phyloP scores from a whole-genome alignment of 2,888 invertebrate genomes.

The Zaprionus bogoriensis region DNA sequence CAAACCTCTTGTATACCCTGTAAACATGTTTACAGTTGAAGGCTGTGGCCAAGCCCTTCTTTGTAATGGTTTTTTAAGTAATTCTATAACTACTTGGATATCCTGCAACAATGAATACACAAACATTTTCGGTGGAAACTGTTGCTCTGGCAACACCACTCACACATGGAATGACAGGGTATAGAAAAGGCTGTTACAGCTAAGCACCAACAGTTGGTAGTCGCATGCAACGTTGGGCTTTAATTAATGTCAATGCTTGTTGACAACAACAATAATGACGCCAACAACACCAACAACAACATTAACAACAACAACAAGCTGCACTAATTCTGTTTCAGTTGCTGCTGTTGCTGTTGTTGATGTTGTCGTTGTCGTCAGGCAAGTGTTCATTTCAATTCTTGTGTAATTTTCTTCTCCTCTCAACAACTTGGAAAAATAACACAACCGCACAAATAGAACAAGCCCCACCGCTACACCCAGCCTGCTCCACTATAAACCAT shows the following conservation, averaged over 20 bases:
- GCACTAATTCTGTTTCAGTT: not conserved
- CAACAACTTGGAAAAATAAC: slow-evolving; percentile 9
- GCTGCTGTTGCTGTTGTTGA: slow-evolving; percentile 10
- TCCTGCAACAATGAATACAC: no score
- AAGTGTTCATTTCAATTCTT: slow-evolving; percentile 30
- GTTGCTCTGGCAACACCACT: slow-evolving; percentile 15
- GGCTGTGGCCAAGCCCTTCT: not conserved
- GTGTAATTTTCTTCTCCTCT: not conserved
- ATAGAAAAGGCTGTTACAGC: not conserved
- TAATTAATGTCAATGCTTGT: slow-evolving; percentile 74
- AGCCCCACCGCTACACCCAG: not conserved
- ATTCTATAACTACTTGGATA: not conserved
- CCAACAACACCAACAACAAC: slow-evolving; percentile 16
- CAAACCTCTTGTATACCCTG: slow-evolving; percentile 18
- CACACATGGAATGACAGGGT: slow-evolving; percentile 4
- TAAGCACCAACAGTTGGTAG: slow-evolving; percentile 37
- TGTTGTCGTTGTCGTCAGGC: slow-evolving; percentile 19
- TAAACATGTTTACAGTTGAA: not conserved
- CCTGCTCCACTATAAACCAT: no score
- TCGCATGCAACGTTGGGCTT: slow-evolving; percentile 66
- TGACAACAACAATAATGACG: slow-evolving; percentile 56
- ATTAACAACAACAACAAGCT: slow-evolving; percentile 1
- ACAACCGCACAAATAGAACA: not conserved
- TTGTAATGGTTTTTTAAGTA: not conserved
- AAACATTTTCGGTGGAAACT: no score